Evolutionary conservation across 2,113 vertebrate genomes (phyloP), one percentile per base, ranked within the genome.

Genomic region (Bubo bubo): DNA sequence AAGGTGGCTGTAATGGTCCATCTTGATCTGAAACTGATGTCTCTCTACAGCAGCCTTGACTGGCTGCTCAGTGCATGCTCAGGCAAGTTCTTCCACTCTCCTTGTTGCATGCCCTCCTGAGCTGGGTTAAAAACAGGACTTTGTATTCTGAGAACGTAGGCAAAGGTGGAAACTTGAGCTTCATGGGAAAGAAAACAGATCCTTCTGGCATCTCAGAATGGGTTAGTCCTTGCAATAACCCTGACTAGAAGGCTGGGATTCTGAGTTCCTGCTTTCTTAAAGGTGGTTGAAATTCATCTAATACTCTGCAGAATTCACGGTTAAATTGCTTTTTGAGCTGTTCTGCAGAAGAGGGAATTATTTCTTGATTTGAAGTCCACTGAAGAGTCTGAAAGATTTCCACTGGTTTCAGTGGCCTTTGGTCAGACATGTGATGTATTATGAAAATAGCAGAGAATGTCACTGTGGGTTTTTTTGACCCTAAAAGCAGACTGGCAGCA

Each of bases 101-200:
- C 53, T 70, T 45, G 24, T 22, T 64, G 56, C 24, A 6, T 75
- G 77, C 60, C 53, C 52, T 96, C 3, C 27, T 41, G 39, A 82
- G 34, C 4, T 93, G 83, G 53, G 72, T 81, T 80, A 22, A 92
- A 94, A 88, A 1, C 43, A 81, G 47, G 47, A 59, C 64, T 81
- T 87, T 22, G 17, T 49, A 55, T 64, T 91, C 59, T 45, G 64
- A 96, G 68, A 67, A 83, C 0, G 0, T 75, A 95, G 89, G 52
- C 60, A 72, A 74, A 93, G 34, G 64, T 96, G 80, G 91, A 95
- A 91, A 95, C 64, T 9, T 89, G 77, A 95, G 73, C 84, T 93
- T 84, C 73, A 79, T 64, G 52, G 84, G 84, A 94, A 91, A 84
- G 87, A 79, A 87, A 93, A 35, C 28, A 35, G 35, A 74, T 93